Base-by-base conservation (phyloP, 2,113 vertebrate species). In the Mellivora capensis region DNA sequence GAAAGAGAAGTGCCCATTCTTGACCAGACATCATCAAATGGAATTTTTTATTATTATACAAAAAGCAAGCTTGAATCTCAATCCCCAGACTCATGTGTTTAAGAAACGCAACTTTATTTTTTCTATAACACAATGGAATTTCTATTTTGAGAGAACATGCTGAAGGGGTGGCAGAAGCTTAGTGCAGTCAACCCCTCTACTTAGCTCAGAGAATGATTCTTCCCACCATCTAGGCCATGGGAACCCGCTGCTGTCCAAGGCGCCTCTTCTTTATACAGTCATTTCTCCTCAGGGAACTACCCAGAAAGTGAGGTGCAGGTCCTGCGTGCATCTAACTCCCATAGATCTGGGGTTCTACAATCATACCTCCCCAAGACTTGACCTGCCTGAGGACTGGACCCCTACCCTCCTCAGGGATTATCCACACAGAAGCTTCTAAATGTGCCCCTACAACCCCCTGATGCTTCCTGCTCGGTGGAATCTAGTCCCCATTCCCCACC, bases 31-130 rank as follows among this genome's bases (percentile, higher is more conserved):
- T 81, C 49, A 93, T 62, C 64, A 93, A 82, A 42, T 49, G 39
- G 42, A 88, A 83, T 80, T 88, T 90, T n/a, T 74, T 52, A 54
- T 67, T 64, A 57, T 93, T 59, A 64, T 42, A 76, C 9, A 91
- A 97, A 76, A 61, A 49, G 54, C n/a, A 96, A 44, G 11, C 44
- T 88, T 96, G 42, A 47, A 39, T 93, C 49, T 90, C n/a, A 27
- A 12, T 34, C 54, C 74, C 64, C n/a, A 87, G 37, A 87, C 34
- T 57, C 23, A n/a, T 44, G 12, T 81, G 37, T 95, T 29, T 49
- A 71, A 88, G n/a, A 80, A 88, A 80, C 27, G 14, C 14, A 37
- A 91, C 29, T 93, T 93, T 59, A 37, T 64, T 76, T 97, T 87
- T 87, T 91, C 37, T 59, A 25, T 12, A 74, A 6, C 39, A 54